Percentiles rank a stretch among this genome's conserved stretches.
Conservation (phyloP, 2,797 vertebrate genomes). For the Onychomys arenicola region DNA sequence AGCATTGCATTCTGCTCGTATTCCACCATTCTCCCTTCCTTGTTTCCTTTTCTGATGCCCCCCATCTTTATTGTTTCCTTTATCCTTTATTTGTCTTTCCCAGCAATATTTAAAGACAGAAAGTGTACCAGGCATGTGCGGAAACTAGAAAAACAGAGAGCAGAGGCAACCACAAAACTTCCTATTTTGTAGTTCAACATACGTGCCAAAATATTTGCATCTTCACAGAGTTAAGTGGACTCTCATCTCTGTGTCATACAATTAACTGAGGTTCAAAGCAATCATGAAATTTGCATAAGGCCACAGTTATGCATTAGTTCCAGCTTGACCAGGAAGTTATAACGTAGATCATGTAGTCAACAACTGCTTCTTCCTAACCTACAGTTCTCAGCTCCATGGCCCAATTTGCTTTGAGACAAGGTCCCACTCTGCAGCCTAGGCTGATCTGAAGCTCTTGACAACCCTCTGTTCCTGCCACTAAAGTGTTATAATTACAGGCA, state of each 20-base stretch:
- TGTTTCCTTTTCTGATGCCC: not conserved
- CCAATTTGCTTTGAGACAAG: not conserved
- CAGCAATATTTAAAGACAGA: slow-evolving; percentile 13
- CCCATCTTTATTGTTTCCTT: not conserved
- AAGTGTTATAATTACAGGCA: not conserved
- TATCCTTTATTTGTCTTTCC: not conserved
- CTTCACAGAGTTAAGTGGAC: not conserved
- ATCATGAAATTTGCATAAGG: slow-evolving; percentile 49
- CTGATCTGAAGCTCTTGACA: not conserved
- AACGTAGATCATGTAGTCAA: slow-evolving; percentile 14
- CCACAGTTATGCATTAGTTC: slow-evolving; percentile 22
- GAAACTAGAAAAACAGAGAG: not conserved
- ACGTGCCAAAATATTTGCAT: not conserved
- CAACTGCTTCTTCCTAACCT: slow-evolving; percentile 12
- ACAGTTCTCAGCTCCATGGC: not conserved
- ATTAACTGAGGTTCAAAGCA: slow-evolving; percentile 23
- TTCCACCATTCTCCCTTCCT: accelerated
- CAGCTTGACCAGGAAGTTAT: not conserved
- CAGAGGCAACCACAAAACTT: not conserved
- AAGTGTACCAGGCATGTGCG: not conserved
- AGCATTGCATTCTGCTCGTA: not conserved
- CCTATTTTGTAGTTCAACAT: not conserved
- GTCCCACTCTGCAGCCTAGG: not conserved
- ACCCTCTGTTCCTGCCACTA: not conserved
- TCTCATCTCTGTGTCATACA: not conserved